Conservation (phyloP, 2,888 invertebrate genomes). For the Volucella inflata region DNA sequence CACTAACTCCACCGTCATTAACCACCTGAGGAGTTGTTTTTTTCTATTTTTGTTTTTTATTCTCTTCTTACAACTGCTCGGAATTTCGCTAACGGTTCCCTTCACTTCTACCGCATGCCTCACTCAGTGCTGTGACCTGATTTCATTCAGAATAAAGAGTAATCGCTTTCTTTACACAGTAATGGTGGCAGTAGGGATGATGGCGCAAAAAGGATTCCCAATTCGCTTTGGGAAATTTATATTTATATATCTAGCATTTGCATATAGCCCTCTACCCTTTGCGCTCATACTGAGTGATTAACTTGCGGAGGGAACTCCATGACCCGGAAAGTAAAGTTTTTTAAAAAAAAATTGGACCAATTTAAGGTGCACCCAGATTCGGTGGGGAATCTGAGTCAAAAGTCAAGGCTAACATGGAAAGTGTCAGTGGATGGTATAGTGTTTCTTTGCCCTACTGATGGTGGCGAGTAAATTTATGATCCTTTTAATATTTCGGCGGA, state of each 20-base stretch:
- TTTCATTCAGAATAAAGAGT: slow-evolving; percentile 70
- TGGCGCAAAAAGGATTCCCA: slow-evolving; percentile 35
- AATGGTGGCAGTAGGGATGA: slow-evolving; percentile 18
- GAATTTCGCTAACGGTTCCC: slow-evolving; percentile 22
- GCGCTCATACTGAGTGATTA: slow-evolving; percentile 46
- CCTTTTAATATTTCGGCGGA: slow-evolving; percentile 57
- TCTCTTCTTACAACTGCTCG: slow-evolving; percentile 27
- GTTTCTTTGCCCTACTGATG: background rate
- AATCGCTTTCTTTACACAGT: slow-evolving; percentile 58
- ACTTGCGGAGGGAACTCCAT: slow-evolving; percentile 43
- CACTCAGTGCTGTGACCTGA: slow-evolving; percentile 66
- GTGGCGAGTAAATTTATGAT: slow-evolving; percentile 43
- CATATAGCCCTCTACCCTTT: slow-evolving; percentile 13
- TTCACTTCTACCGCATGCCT: slow-evolving; percentile 27
- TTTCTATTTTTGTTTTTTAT: slow-evolving; percentile 17
- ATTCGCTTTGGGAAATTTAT: background rate
- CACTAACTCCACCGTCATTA: slow-evolving; percentile 45
- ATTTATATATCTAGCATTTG: slow-evolving; percentile 3
- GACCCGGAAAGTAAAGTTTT: slow-evolving; percentile 2
- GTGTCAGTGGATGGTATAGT: slow-evolving; percentile 4
- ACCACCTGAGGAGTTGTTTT: slow-evolving; percentile 48
- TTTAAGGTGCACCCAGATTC: slow-evolving; percentile 39
- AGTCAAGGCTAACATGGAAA: slow-evolving; percentile 63
- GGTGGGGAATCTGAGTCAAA: slow-evolving; percentile 21
- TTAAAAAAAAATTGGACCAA: slow-evolving; percentile 48